A percentile compares a stretch with the other conserved stretches of the same genome.
phyloP scores from a whole-genome alignment of 2,113 vertebrate genomes.

The Aramus guarauna region DNA sequence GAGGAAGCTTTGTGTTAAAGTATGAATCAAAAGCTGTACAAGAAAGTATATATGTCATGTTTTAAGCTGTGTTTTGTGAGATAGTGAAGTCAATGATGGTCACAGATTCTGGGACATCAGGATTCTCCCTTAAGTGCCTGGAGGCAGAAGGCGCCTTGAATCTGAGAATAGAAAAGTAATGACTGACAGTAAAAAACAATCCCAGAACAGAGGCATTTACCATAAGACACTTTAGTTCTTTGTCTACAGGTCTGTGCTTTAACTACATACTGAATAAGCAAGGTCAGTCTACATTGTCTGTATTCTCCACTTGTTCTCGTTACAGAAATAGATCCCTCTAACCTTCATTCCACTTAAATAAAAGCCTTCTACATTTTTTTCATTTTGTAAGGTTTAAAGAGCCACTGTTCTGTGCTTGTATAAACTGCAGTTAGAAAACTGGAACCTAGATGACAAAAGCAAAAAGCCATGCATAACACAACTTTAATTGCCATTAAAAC shows the following conservation, averaged over 20 bases:
- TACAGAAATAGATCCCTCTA: constrained; percentile 54
- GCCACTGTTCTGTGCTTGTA: constrained; percentile 17
- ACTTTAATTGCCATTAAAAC: constrained; percentile 59
- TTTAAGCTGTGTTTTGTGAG: constrained; percentile 9
- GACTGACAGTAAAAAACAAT: constrained; percentile 19
- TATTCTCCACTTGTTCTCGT: constrained; percentile 50
- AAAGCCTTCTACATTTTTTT: constrained; percentile 50
- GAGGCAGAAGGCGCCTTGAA: not conserved
- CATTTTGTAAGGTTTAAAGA: constrained; percentile 56
- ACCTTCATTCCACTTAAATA: constrained; percentile 41
- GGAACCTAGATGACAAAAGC: constrained; percentile 40
- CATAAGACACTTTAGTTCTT: not conserved
- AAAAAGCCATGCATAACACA: constrained; percentile 27
- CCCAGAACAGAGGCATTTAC: not conserved
- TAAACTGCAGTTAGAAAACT: constrained; percentile 56
- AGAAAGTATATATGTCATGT: not conserved
- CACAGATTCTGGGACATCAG: not conserved
- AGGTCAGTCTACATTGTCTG: constrained; percentile 1
- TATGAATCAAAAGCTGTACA: not conserved
- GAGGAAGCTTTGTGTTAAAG: not conserved
- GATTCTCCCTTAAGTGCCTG: not conserved
- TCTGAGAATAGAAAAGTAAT: constrained; percentile 18
- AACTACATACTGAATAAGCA: not conserved
- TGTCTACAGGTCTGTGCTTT: not conserved
- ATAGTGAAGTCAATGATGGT: not conserved